Evolutionary conservation across 2,888 invertebrate species (phyloP).

Genomic region (Mesorhabditis belari): DNA sequence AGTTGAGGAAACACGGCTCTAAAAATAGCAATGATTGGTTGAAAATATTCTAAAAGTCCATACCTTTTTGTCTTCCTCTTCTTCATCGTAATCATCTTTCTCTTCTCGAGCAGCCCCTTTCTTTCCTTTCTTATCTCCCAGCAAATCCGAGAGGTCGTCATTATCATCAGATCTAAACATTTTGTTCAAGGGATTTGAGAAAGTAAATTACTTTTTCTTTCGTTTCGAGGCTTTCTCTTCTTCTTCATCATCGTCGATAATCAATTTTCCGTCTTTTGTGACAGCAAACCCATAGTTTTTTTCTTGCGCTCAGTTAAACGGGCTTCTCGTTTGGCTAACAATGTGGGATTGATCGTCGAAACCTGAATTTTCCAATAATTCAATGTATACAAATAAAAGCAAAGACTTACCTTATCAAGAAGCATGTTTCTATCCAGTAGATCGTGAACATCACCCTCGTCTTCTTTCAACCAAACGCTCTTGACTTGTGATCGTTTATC

Average conservation of each 20-base stretch:
- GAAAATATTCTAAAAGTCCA: too few species aligned
- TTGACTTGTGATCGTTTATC: slow-evolving; percentile 3
- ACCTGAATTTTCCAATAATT: too few species aligned
- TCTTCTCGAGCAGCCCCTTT: background rate
- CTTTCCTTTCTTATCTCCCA: background rate
- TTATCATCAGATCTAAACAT: slow-evolving; percentile 3
- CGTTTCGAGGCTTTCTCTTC: background rate
- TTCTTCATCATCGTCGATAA: slow-evolving; percentile 28
- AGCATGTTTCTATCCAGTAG: slow-evolving; percentile 35
- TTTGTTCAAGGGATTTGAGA: too few species aligned
- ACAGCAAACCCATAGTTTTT: slow-evolving; percentile 33
- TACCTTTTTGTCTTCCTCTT: background rate
- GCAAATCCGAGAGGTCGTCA: slow-evolving; percentile 12
- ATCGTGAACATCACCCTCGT: slow-evolving; percentile 35
- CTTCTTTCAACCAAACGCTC: slow-evolving; percentile 40
- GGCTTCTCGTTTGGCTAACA: slow-evolving; percentile 18
- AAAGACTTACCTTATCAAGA: slow-evolving; percentile 30
- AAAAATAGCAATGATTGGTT: too few species aligned
- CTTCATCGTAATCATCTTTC: background rate
- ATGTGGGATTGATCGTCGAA: slow-evolving; percentile 32
- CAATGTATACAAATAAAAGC: too few species aligned
- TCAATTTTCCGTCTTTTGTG: slow-evolving; percentile 34
- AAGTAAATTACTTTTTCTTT: background rate
- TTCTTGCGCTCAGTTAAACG: slow-evolving; percentile 19
- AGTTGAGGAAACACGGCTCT: too few species aligned